These are phyloP conservation scores for Symphodus melops DNA, from an alignment of 2,113 vertebrate genomes.

Conservation along the genomic window DNA sequence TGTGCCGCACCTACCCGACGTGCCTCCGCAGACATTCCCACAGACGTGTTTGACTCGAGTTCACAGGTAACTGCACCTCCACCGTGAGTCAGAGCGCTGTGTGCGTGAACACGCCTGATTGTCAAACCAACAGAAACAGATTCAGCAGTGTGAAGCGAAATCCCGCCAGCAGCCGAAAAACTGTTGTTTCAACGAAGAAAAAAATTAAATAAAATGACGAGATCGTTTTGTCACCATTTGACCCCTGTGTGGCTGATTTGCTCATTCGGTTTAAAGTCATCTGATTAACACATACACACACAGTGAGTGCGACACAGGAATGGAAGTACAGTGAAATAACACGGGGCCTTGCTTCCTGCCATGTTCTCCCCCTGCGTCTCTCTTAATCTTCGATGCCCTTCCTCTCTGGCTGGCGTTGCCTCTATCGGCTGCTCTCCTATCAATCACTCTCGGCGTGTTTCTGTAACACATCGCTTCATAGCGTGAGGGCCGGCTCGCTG, in stretches of 20 bases:
- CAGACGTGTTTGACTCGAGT: too few relatives aligned
- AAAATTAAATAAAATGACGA: too few relatives aligned
- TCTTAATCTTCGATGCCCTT: conserved; percentile 40
- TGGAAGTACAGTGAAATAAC: conserved; percentile 38
- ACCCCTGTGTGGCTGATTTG: conserved; percentile 26
- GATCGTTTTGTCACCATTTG: neutral
- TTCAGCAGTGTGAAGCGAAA: neutral
- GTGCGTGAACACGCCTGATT: neutral
- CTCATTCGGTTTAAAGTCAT: conserved; percentile 28
- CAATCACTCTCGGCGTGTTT: neutral
- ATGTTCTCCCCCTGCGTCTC: conserved; percentile 2
- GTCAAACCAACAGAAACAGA: neutral
- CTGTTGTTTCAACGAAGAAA: too few relatives aligned
- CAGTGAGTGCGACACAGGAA: neutral
- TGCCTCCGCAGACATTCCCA: too few relatives aligned
- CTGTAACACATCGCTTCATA: neutral
- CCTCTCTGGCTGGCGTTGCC: conserved; percentile 27
- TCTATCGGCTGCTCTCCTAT: neutral
- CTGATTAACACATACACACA: conserved; percentile 25
- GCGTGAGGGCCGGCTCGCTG: conserved; percentile 24
- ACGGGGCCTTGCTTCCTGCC: conserved; percentile 55
- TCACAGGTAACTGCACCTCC: too few relatives aligned
- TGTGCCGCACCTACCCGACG: too few relatives aligned
- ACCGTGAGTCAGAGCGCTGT: too few relatives aligned
- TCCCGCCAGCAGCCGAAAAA: neutral